Base-by-base conservation (phyloP, 2,797 vertebrate genomes). In the Danionella dracula region DNA sequence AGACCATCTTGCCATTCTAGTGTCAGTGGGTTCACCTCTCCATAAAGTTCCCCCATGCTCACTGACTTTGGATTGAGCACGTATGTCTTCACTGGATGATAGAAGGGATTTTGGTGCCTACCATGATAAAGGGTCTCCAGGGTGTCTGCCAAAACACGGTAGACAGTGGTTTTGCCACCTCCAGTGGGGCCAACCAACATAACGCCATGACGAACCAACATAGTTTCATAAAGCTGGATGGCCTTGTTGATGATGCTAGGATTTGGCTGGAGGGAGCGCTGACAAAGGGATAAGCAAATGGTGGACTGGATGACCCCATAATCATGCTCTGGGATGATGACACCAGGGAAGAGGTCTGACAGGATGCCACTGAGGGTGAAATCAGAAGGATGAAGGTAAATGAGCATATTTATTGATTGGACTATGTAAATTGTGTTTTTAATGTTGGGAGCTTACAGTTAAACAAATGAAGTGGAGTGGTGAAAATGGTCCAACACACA, bases 121-220 rank as follows among this genome's bases (percentile, higher is more conserved):
- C 79, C 76, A 11, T 64, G 57, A 73, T 85, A 64, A 21, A 95
- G 88, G 31, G 79, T 76, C 20, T 82, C 84, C 74, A 94, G 81
- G 7, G 92, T 80, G 73, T 93, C 89, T 15, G 91, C 90, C 49
- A 95, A 77, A 53, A 88, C 53, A 37, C 62, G 83, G 75, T 94
- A 94, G 73, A 93, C 88, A 11, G 90, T 91, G 61, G 92, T 93
- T 81, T 95, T 95, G 19, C 93, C 93, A 9, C 93, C 89, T 31
- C 93, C 93, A 0, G 92, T 90, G 8, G 93, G 93, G 2, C 93
- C 93, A 1, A 94, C 93, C 63, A 94, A 79, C 93, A 95, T 95
- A 21, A 95, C 92, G 27, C 93, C 93, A 31, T 95, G 93, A 27
- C 92, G 92, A 44, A 94, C 92, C 29, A 94, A 77, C 92, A 95